Evolutionary conservation across 2,797 vertebrate species (phyloP), one percentile per base, ranked within the genome.

Genomic region (Semotilus atromaculatus): DNA sequence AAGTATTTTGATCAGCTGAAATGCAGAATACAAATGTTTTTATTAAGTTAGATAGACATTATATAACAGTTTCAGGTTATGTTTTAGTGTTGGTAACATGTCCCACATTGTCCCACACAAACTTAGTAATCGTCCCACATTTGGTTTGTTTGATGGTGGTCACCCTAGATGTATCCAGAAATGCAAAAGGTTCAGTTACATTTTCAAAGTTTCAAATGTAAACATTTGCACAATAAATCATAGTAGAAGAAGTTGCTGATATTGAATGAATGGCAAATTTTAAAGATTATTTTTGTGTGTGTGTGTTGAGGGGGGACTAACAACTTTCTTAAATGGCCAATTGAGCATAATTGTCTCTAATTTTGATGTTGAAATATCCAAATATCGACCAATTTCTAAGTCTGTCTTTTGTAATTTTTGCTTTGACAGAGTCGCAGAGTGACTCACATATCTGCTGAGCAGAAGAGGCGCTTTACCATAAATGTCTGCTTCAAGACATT

Each of bases 401-500:
- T 82, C 16, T 66, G 29, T 58, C 10, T 38, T 71, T 16, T 0
- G 18, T 68, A 16, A 53, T 29, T 62, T 81, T 72, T 26, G 26
- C 10, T 91, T 88, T 87, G 0, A 76, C 94, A 99, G 98, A 96
- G 93, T 89, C 96, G 95, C 64, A 96, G 97, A 86, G 94, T 96
- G 93, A 97, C 90, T 80, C 96, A 97, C 92, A 96, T 98, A 90
- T 97, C 97, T 5, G 96, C 98, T 0, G 98, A 99, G 88, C 98
- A 99, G 87, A 99, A 99, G 90, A 95, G 98, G 80, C 95, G 98
- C 81, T 96, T 94, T 89, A 98, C 98, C 89, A 99, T 99, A 91
- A 98, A 97, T 91, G 95, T 94, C 60, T 96, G 97, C 85, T 98
- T 98, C 80, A 96, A 95, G 92, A 96, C 97, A 0, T 95, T 99